Conservation (phyloP, 2,797 vertebrate species). For the Amblyraja radiata region DNA sequence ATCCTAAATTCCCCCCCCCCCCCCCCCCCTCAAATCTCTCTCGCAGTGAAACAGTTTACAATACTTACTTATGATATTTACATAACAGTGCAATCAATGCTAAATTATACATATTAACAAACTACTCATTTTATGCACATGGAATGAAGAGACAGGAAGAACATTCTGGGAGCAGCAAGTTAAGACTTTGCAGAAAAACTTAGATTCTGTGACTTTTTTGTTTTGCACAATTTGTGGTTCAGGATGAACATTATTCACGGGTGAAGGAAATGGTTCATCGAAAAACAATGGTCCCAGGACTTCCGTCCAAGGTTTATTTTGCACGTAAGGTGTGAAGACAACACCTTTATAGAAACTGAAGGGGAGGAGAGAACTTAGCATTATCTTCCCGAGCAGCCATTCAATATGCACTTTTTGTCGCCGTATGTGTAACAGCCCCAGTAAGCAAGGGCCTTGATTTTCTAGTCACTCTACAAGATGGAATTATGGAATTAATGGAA, state of each 20-base stretch:
- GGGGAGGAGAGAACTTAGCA: neutral
- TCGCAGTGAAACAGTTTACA: conserved; percentile 76
- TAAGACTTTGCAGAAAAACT: conserved; percentile 3
- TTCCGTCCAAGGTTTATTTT: neutral
- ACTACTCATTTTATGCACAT: conserved; percentile 51
- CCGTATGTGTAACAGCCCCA: neutral
- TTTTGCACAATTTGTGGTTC: conserved; percentile 14
- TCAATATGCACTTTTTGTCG: neutral
- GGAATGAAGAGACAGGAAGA: conserved; percentile 32
- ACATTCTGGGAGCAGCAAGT: conserved; percentile 33
- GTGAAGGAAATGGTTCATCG: conserved; percentile 8
- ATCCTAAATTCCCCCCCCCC: conserved; percentile 50
- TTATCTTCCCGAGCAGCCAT: neutral
- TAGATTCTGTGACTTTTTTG: neutral
- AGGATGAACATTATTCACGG: neutral
- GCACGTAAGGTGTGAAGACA: neutral
- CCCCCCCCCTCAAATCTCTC: conserved; percentile 46
- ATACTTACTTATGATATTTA: conserved; percentile 84
- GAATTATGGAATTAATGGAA: neutral
- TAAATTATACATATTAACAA: conserved; percentile 96
- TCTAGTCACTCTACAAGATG: neutral
- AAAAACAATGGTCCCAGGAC: neutral
- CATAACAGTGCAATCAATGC: conserved; percentile 74
- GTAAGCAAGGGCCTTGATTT: neutral
- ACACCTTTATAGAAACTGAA: neutral